Percentiles rank a stretch among this genome's conserved stretches.
Evolutionary conservation across 2,888 invertebrate genomes (phyloP).

Genomic region (Gortyna flavago): DNA sequence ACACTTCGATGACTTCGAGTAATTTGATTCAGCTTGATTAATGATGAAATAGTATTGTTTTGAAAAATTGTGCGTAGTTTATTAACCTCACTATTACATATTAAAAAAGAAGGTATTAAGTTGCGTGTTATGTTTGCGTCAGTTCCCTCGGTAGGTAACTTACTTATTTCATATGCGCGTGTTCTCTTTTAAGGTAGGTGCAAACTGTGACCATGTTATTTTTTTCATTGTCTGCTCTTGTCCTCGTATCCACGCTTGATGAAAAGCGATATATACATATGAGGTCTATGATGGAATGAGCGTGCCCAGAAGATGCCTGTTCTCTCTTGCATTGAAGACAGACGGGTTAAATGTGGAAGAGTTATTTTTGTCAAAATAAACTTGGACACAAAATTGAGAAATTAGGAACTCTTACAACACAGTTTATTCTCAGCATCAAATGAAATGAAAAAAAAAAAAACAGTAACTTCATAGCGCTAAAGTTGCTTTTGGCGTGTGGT

Average conservation of each 20-base stretch:
- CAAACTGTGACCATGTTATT: neutral
- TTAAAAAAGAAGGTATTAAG: neutral
- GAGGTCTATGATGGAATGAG: too few species aligned
- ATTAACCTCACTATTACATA: constrained; percentile 9
- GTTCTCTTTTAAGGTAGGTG: neutral
- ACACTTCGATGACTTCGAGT: constrained; percentile 61
- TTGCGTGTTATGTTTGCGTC: constrained; percentile 4
- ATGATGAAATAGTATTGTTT: constrained; percentile 51
- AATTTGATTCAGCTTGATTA: constrained; percentile 54
- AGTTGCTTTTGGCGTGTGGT: neutral
- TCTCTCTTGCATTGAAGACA: too few species aligned
- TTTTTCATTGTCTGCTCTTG: too few species aligned
- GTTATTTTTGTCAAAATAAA: neutral
- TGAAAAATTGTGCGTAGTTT: constrained; percentile 46
- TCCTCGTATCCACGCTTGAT: too few species aligned
- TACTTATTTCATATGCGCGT: neutral
- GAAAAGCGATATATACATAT: too few species aligned
- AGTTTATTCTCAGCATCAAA: neutral
- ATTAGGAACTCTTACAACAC: neutral
- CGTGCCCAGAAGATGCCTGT: too few species aligned
- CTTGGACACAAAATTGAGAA: neutral
- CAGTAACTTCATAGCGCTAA: neutral
- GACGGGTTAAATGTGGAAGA: too few species aligned
- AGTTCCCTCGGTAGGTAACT: neutral
- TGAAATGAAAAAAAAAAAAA: neutral